A percentile compares a stretch with the other conserved stretches of the same genome.
phyloP scores from a whole-genome alignment of 2,888 invertebrate species.

The Patella depressa region DNA sequence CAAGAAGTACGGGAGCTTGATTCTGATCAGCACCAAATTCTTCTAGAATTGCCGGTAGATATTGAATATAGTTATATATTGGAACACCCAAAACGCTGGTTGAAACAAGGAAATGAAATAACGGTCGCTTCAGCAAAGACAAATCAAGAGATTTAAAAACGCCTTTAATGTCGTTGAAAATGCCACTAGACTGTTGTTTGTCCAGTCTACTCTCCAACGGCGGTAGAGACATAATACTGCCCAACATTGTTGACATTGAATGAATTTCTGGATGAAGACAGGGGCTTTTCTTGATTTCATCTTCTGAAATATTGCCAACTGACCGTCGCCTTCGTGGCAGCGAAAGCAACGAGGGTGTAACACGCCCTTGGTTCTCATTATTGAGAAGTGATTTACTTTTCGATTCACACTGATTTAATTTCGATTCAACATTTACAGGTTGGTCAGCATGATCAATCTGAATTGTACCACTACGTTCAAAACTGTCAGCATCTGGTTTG shows the following conservation, averaged over 20 bases:
- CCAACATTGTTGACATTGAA: not conserved
- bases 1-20: conserved; percentile 26
- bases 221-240: not conserved
- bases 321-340: not conserved
- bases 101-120: not conserved
- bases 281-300: not conserved
- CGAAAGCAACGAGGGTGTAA: not conserved
- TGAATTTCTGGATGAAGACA: not conserved
- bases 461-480: too few species aligned
- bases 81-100: not conserved
- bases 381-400: not conserved
- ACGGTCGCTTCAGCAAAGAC: not conserved
- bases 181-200: not conserved
- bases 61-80: conserved; percentile 12
- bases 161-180: not conserved
- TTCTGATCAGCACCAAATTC: conserved; percentile 20
- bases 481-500: not conserved
- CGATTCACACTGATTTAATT: not conserved
- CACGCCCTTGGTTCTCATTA: not conserved
- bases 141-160: not conserved
- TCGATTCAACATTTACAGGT: not conserved
- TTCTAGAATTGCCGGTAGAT: conserved; percentile 26
- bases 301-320: too few species aligned
- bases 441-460: not conserved
- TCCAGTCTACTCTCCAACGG: not conserved